A percentile compares a stretch with the other conserved stretches of the same genome.
Evolutionary conservation across 2,113 vertebrate genomes (phyloP).

Genomic region (Ascaphus truei): DNA sequence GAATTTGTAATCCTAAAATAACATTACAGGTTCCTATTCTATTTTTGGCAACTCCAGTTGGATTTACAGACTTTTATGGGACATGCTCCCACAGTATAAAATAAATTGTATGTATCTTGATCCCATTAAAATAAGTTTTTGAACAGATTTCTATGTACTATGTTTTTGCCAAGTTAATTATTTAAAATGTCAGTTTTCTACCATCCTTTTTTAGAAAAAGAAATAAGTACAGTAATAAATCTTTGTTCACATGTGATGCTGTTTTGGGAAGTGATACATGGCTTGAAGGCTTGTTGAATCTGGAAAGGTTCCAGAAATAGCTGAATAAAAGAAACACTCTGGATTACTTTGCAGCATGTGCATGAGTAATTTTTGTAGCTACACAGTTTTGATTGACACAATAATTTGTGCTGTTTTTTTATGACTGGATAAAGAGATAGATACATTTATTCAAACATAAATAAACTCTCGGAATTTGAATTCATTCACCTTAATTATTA

Average conservation of each 20-base stretch:
- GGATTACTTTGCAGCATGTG: constrained; percentile 4
- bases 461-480: too few relatives aligned
- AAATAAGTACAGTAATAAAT: constrained; percentile 25
- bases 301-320: constrained; percentile 27
- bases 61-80: constrained; percentile 32
- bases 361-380: constrained; percentile 3
- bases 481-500: too few relatives aligned
- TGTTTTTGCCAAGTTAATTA: constrained; percentile 33
- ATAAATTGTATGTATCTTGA: constrained; percentile 30
- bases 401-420: constrained; percentile 5
- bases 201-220: constrained; percentile 24
- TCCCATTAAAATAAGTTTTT: constrained; percentile 36
- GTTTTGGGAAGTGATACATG: constrained; percentile 34
- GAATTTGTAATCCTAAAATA: neutral
- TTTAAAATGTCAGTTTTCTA: constrained; percentile 31
- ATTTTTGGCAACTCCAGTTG: neutral
- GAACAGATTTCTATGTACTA: constrained; percentile 23
- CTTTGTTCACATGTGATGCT: constrained; percentile 19
- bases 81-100: constrained; percentile 21
- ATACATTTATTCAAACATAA: too few relatives aligned
- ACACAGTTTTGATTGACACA: constrained; percentile 7
- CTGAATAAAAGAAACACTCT: constrained; percentile 10
- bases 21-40: constrained; percentile 2
- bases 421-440: constrained; percentile 10
- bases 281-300: constrained; percentile 18